Conservation (phyloP, 2,888 invertebrate genomes). For the Clusia tigrina region DNA sequence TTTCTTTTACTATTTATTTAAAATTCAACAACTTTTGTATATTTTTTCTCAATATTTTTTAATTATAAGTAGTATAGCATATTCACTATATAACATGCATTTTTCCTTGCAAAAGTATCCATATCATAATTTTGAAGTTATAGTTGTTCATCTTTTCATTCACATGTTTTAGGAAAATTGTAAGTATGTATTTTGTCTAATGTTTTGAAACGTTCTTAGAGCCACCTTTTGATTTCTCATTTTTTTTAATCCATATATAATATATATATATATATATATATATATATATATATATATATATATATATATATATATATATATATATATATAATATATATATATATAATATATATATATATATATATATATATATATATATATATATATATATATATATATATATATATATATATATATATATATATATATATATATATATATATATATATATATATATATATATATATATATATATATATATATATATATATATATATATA, state of each 20-base stretch:
- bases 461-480: too few relatives aligned
- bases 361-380: slow-evolving; percentile 12
- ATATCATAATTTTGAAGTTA: too few relatives aligned
- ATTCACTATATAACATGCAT: too few relatives aligned
- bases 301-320: slow-evolving; percentile 42
- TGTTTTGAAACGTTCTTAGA: too few relatives aligned
- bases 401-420: neutral
- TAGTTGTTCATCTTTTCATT: too few relatives aligned
- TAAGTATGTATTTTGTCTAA: too few relatives aligned
- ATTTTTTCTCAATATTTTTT: slow-evolving; percentile 38
- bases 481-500: too few relatives aligned
- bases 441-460: slow-evolving; percentile 34
- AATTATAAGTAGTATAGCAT: slow-evolving; percentile 48
- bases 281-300: slow-evolving; percentile 43
- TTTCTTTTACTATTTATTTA: slow-evolving; percentile 43
- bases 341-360: slow-evolving; percentile 47
- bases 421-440: slow-evolving; percentile 11
- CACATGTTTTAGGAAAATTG: too few relatives aligned
- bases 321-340: slow-evolving; percentile 40
- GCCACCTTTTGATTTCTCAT: too few relatives aligned
- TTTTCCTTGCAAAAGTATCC: too few relatives aligned
- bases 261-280: slow-evolving; percentile 37
- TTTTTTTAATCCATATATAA: slow-evolving; percentile 9
- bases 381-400: neutral
- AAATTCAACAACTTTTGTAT: slow-evolving; percentile 54